These are phyloP conservation scores for Kuschelorhynchus macadamiae DNA, from an alignment of 2,888 invertebrate genomes.

Conservation along the genomic window DNA sequence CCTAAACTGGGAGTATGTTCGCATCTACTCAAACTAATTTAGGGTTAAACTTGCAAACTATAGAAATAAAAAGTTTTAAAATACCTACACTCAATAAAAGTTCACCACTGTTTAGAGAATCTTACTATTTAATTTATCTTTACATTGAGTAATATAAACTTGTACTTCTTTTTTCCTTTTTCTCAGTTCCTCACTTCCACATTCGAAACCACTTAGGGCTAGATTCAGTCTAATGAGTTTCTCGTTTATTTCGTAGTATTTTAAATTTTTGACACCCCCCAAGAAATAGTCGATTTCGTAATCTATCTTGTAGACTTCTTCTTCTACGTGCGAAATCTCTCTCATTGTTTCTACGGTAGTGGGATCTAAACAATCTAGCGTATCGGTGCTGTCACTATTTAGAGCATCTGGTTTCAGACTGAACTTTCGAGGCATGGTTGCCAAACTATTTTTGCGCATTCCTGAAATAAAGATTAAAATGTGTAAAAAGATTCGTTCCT, in stretches of 20 bases:
- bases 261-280: conserved; percentile 47
- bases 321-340: conserved; percentile 48
- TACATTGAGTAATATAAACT: conserved; percentile 51
- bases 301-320: conserved; percentile 46
- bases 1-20: too few species aligned
- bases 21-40: too few species aligned
- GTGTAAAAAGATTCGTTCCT: not conserved
- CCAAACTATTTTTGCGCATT: conserved; percentile 42
- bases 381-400: conserved; percentile 43
- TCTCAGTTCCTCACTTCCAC: conserved; percentile 50
- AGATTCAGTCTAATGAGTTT: conserved; percentile 52
- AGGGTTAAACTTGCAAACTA: too few species aligned
- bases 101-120: conserved; percentile 13
- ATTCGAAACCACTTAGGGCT: conserved; percentile 50
- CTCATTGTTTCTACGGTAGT: conserved; percentile 44
- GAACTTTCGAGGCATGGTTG: conserved; percentile 25
- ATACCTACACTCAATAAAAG: too few species aligned
- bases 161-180: conserved; percentile 49
- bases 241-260: conserved; percentile 55
- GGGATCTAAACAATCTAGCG: conserved; percentile 50
- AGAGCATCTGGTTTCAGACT: conserved; percentile 27
- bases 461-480: conserved; percentile 18
- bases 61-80: too few species aligned
- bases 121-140: conserved; percentile 50
- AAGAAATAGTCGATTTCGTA: conserved; percentile 47